Percentiles rank a stretch among this genome's conserved stretches.
phyloP scores from a whole-genome alignment of 1,140 invertebrate genomes.

The Zaprionus taronus region DNA sequence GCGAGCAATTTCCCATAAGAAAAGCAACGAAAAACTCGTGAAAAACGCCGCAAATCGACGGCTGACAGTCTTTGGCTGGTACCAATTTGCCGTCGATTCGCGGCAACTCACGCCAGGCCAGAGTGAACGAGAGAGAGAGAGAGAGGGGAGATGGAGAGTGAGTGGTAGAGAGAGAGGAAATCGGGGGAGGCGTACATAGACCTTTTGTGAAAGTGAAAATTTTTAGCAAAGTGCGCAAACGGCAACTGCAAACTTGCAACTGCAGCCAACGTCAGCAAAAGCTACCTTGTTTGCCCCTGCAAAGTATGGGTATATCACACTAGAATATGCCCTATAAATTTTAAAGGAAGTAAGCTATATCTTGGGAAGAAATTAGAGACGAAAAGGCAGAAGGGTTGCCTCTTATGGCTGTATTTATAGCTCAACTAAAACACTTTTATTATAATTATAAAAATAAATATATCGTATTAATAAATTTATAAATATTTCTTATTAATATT shows the following conservation, averaged over 20 bases:
- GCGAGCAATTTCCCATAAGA: constrained; percentile 66
- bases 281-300: constrained; percentile 32
- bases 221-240: constrained; percentile 51
- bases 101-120: constrained; percentile 64
- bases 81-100: constrained; percentile 79
- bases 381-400: too few relatives aligned
- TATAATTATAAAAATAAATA: too few relatives aligned
- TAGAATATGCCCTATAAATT: not conserved
- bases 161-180: constrained; percentile 21
- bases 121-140: constrained; percentile 2
- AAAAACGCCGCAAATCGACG: constrained; percentile 78
- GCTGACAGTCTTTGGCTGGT: constrained; percentile 70
- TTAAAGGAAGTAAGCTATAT: too few relatives aligned
- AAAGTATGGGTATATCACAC: not conserved
- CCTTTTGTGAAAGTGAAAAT: constrained; percentile 81
- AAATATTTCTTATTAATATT: not conserved
- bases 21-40: constrained; percentile 52
- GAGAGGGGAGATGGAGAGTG: constrained; percentile 7
- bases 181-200: constrained; percentile 63
- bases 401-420: too few relatives aligned
- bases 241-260: constrained; percentile 49
- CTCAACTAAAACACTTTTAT: too few relatives aligned
- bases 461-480: not conserved
- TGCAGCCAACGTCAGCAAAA: constrained; percentile 22
- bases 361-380: too few relatives aligned